These are phyloP conservation scores for Liparis tanakae DNA, from an alignment of 2,797 vertebrate genomes.

Conservation along the genomic window DNA sequence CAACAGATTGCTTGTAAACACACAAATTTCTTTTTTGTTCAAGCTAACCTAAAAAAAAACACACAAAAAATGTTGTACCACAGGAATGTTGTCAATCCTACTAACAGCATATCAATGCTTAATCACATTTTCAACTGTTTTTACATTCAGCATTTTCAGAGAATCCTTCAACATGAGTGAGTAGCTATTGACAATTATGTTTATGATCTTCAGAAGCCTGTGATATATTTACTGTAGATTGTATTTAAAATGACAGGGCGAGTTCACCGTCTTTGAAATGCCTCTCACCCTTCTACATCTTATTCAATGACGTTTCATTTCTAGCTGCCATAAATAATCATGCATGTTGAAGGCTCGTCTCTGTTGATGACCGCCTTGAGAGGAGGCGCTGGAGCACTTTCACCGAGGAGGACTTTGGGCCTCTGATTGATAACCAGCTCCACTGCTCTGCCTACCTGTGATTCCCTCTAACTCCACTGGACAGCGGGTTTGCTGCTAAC, in stretches of 20 bases:
- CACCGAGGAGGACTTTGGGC: constrained; percentile 51
- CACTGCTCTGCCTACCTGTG: constrained; percentile 42
- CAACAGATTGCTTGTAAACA: constrained; percentile 70
- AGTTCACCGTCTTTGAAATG: constrained; percentile 15
- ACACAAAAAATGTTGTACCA: constrained; percentile 48
- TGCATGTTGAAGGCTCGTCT: constrained; percentile 74
- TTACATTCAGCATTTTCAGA: constrained; percentile 75
- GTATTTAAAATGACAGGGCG: constrained; percentile 37
- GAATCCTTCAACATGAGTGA: constrained; percentile 67
- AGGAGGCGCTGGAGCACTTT: constrained; percentile 64
- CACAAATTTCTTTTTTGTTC: constrained; percentile 59
- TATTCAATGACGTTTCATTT: constrained; percentile 19
- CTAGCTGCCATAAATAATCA: constrained; percentile 78
- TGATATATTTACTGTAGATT: constrained; percentile 25
- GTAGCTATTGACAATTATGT: constrained; percentile 48
- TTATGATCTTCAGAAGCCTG: constrained; percentile 16
- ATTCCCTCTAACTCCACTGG: constrained; percentile 30
- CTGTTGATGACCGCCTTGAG: constrained; percentile 46
- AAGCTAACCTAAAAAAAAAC: constrained; percentile 45
- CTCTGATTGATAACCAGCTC: constrained; percentile 63
- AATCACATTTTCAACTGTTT: constrained; percentile 68
- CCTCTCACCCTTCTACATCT: constrained; percentile 5
- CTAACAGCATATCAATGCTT: constrained; percentile 55
- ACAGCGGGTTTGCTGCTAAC: constrained; percentile 16
- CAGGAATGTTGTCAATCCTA: constrained; percentile 66